These are phyloP conservation scores for Scaptomyza polygonia DNA, from an alignment of 2,888 invertebrate species.

Conservation along the genomic window DNA sequence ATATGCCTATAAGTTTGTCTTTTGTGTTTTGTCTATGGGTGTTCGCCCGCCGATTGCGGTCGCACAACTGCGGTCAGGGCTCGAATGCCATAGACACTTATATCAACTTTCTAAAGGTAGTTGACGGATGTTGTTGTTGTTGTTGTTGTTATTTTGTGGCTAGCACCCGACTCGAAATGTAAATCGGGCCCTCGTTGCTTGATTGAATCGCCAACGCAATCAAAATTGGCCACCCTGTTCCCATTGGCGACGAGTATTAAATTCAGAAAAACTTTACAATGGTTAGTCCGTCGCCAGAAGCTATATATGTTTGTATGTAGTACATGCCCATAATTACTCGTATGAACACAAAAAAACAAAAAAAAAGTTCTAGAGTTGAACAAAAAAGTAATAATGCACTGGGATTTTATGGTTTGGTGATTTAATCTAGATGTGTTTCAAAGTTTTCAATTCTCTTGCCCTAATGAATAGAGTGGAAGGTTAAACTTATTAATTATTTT, in stretches of 20 bases:
- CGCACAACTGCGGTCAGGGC: constrained; percentile 70
- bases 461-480: not conserved
- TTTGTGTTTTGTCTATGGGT: constrained; percentile 32
- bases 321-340: not conserved
- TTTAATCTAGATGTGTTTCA: not conserved
- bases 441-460: not conserved
- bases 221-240: constrained; percentile 25
- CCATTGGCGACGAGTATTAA: not conserved
- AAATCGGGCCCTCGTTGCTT: constrained; percentile 26
- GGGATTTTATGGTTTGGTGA: constrained; percentile 1
- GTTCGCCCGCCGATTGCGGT: constrained; percentile 72
- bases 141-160: constrained; percentile 4
- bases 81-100: constrained; percentile 50
- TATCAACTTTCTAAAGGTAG: constrained; percentile 55
- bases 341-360: not conserved
- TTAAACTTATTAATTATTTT: not conserved
- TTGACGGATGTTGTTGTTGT: constrained; percentile 26
- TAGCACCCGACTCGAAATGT: constrained; percentile 33
- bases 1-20: not conserved
- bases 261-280: constrained; percentile 14
- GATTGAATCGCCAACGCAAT: constrained; percentile 24
- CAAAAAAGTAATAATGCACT: not conserved
- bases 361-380: constrained; percentile 5
- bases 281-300: constrained; percentile 11
- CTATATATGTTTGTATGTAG: no score